Evolutionary conservation across 2,888 invertebrate species (phyloP).

Genomic region (Ophraella communa): DNA sequence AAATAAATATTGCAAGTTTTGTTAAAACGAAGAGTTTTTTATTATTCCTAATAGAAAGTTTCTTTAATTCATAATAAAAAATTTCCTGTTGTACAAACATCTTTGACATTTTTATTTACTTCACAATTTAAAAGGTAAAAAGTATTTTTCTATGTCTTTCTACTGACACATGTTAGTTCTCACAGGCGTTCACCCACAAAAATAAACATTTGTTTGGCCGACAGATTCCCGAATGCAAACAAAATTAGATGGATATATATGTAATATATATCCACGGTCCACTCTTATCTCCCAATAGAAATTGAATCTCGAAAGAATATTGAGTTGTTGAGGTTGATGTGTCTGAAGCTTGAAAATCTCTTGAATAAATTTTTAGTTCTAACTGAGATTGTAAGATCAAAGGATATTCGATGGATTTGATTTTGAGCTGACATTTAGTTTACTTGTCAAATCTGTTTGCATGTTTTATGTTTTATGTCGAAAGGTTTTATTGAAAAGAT

Average conservation of each 20-base stretch:
- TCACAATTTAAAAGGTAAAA: not conserved
- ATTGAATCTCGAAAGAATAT: not conserved
- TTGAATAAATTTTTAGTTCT: not conserved
- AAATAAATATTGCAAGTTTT: no score
- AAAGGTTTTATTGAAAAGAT: no score
- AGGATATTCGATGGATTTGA: not conserved
- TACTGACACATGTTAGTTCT: not conserved
- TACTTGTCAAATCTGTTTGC: not conserved
- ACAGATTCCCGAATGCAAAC: not conserved
- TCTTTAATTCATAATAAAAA: no score
- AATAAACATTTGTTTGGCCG: not conserved
- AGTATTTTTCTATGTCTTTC: not conserved
- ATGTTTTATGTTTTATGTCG: not conserved
- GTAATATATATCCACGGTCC: not conserved
- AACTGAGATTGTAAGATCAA: not conserved
- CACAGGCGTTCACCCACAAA: not conserved
- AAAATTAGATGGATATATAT: not conserved
- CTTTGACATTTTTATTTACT: not conserved
- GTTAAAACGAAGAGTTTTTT: no score
- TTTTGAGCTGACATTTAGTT: not conserved
- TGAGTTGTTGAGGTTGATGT: not conserved
- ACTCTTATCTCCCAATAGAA: slow-evolving; percentile 1
- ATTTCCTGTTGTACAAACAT: no score
- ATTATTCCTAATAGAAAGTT: no score
- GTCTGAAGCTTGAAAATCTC: not conserved